Conservation (phyloP, 37 sponge, comb jelly and placozoan species). For the Spongia lamella region DNA sequence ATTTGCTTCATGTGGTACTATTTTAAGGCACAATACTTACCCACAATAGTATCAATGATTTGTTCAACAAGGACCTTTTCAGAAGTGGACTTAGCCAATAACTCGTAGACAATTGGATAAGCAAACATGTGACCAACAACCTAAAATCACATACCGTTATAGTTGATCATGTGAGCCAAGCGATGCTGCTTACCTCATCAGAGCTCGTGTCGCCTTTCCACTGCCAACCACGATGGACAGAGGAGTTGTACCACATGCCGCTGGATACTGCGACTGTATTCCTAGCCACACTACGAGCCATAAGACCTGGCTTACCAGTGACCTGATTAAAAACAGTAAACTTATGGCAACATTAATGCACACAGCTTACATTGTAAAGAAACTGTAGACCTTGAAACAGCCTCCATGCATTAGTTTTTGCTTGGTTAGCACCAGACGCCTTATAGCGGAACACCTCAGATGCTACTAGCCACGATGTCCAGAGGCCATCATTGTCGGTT, state of each 20-base stretch:
- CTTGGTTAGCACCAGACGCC: conserved; percentile 41
- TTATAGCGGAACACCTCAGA: conserved; percentile 73
- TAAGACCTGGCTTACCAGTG: conserved; percentile 67
- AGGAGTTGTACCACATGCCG: conserved; percentile 61
- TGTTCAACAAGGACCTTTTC: conserved; percentile 33
- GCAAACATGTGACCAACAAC: conserved; percentile 85
- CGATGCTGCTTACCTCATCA: conserved; percentile 51
- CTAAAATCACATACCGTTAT: conserved; percentile 21
- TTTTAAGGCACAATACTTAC: conserved; percentile 41
- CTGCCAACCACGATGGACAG: conserved; percentile 50
- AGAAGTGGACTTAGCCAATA: conserved; percentile 47
- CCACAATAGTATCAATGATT: conserved; percentile 56
- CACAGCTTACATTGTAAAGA: conserved; percentile 51
- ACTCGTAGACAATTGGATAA: conserved; percentile 67
- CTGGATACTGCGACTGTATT: conserved; percentile 23
- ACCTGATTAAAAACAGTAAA: conserved; percentile 30
- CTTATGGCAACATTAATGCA: background rate
- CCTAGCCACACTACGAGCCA: conserved; percentile 66
- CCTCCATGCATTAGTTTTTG: conserved; percentile 53
- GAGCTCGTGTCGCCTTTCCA: conserved; percentile 90
- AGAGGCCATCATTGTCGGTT: conserved; percentile 84
- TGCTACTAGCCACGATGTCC: conserved; percentile 79
- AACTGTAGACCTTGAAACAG: conserved; percentile 72
- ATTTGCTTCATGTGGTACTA: too few species aligned
- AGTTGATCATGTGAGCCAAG: background rate